These are phyloP conservation scores for Drosophila tristis DNA, from an alignment of 1,140 invertebrate species.

Conservation along the genomic window DNA sequence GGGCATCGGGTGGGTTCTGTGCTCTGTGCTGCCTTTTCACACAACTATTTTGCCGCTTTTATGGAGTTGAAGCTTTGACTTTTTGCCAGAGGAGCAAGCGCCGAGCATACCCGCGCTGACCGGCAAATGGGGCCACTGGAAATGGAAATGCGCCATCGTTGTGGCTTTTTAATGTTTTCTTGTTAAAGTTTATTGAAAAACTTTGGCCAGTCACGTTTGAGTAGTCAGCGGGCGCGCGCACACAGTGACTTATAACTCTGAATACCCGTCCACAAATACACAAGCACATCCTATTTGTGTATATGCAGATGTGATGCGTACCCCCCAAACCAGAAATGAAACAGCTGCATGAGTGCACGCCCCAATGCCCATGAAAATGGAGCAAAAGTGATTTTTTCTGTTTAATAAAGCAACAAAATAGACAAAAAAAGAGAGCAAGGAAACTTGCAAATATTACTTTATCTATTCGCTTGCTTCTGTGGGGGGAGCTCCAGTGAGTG, in stretches of 20 bases:
- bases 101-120: not conserved
- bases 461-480: constrained; percentile 29
- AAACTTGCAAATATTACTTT: constrained; percentile 68
- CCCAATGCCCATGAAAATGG: constrained; percentile 72
- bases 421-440: constrained; percentile 24
- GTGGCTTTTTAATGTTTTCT: constrained; percentile 83
- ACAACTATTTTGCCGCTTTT: constrained; percentile 77
- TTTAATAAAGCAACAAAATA: constrained; percentile 53
- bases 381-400: constrained; percentile 71
- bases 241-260: constrained; percentile 58
- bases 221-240: constrained; percentile 66
- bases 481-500: not conserved
- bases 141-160: constrained; percentile 76
- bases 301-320: constrained; percentile 24
- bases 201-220: constrained; percentile 82
- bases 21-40: constrained; percentile 44
- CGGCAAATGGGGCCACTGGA: constrained; percentile 39
- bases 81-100: constrained; percentile 22
- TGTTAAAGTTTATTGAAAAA: constrained; percentile 83
- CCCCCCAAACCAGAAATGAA: constrained; percentile 53
- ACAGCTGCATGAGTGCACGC: constrained; percentile 73
- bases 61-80: constrained; percentile 78
- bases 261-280: constrained; percentile 22
- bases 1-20: too few relatives aligned
- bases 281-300: not conserved